Evolutionary conservation across 2,888 invertebrate species (phyloP).

Genomic region (Callosobruchus maculatus): DNA sequence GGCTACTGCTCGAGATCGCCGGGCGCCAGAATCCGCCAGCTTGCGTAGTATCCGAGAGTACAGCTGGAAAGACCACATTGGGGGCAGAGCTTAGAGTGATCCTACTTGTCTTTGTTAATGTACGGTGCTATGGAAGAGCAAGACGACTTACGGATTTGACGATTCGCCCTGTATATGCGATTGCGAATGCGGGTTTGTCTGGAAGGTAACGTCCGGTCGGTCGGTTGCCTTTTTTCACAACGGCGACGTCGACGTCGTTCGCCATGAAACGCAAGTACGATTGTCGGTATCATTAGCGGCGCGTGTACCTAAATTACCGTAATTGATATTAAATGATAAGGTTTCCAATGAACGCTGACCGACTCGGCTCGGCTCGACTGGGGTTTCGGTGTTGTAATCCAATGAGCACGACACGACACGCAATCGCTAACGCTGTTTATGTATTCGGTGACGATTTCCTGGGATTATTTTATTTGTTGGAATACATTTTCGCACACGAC

Average conservation of each 20-base stretch:
- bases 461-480: no score
- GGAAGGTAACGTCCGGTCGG: not conserved
- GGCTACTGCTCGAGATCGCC: no score
- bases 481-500: no score
- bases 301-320: not conserved
- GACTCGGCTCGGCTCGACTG: not conserved
- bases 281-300: not conserved
- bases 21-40: no score
- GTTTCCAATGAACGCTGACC: not conserved
- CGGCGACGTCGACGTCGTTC: no score
- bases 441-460: not conserved
- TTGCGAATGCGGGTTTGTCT: not conserved
- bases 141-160: no score
- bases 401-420: not conserved
- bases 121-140: no score
- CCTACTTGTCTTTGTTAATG: no score
- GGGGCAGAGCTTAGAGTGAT: no score
- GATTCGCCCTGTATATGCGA: not conserved
- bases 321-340: not conserved
- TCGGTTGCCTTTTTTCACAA: not conserved
- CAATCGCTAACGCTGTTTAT: not conserved
- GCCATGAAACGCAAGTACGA: not conserved
- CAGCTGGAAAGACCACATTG: no score
- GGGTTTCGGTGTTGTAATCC: slow-evolving; percentile 6
- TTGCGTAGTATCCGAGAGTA: no score